Evolutionary conservation across 2,888 invertebrate species (phyloP), one percentile per base, ranked within the genome.

Genomic region (Hetaerina titia): DNA sequence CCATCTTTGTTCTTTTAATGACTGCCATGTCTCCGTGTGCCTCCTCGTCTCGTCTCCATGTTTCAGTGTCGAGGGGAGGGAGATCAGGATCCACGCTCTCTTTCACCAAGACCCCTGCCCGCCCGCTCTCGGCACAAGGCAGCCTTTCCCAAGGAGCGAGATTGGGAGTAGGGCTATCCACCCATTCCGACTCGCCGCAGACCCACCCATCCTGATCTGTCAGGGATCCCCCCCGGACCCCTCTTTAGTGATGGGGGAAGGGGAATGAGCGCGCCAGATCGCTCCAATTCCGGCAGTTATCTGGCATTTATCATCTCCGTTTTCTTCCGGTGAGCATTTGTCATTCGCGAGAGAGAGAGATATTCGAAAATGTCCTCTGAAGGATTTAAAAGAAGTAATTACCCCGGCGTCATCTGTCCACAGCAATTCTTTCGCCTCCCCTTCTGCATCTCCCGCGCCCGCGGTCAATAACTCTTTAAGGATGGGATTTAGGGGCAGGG

Each of bases 231-330:
- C 2, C 69, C 19, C 69, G 69, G 69, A 69, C 69, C 31, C n/a
- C 25, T n/a, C n/a, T n/a, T n/a, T n/a, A n/a, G n/a, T n/a, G n/a
- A n/a, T n/a, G n/a, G 60, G 63, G 15, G 63, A 63, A n/a, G 60
- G 17, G n/a, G 60, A 0, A 45, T 45, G 45, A 4, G 45, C 45
- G 45, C 45, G 45, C 45, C 2, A 4, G 45, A 45, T 45, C 58
- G 90, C 90, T 56, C 17, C 90, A 63, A 90, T 90, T 63, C 22
- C 64, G 31, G 64, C 90, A 90, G 64, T 90, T 64, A 90, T 90
- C 90, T 90, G 64, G 90, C 90, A 64, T 90, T 90, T 90, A 90
- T 90, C 90, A 90, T 64, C 22, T 63, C 31, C 90, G 58, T 90
- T 81, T n/a, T 17, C 22, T 90, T 90, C 45, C 17, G 17, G n/a